A percentile compares a stretch with the other conserved stretches of the same genome.
These are phyloP conservation scores for Leptinotarsa juncta DNA, from an alignment of 2,888 invertebrate species.

Conservation along the genomic window DNA sequence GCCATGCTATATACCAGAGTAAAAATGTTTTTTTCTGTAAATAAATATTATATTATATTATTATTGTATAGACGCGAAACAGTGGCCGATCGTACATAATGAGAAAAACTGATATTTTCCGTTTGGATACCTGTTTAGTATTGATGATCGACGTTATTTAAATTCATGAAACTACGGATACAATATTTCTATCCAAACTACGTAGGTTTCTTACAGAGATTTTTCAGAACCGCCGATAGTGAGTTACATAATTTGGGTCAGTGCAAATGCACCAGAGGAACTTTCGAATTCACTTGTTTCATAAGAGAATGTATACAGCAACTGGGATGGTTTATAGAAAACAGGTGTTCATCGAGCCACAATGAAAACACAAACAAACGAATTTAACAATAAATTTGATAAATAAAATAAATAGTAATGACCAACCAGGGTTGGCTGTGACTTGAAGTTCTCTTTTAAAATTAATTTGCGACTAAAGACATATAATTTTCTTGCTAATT, in stretches of 20 bases:
- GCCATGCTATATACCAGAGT: too few relatives aligned
- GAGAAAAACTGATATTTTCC: not conserved
- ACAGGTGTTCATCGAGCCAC: constrained; percentile 3
- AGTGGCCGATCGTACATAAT: not conserved
- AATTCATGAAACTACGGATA: not conserved
- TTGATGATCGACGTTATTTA: not conserved
- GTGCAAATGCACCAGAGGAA: constrained; percentile 37
- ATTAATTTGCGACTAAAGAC: not conserved
- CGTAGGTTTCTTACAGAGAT: constrained; percentile 25
- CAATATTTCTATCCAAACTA: not conserved
- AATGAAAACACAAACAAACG: not conserved
- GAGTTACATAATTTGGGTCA: constrained; percentile 44
- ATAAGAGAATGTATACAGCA: constrained; percentile 12
- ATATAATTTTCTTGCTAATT: constrained; percentile 9
- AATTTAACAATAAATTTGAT: not conserved
- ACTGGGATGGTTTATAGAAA: constrained; percentile 12
- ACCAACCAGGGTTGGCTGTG: not conserved
- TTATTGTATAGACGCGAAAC: too few relatives aligned
- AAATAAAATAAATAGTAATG: not conserved
- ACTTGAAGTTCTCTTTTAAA: not conserved
- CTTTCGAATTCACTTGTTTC: constrained; percentile 47
- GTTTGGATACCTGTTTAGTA: not conserved
- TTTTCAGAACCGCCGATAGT: constrained; percentile 31
- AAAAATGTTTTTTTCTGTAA: too few relatives aligned
- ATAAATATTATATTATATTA: too few relatives aligned